Percentiles rank a stretch among this genome's conserved stretches.
phyloP scores from a whole-genome alignment of 2,797 vertebrate genomes.

The Psittacula echo region DNA sequence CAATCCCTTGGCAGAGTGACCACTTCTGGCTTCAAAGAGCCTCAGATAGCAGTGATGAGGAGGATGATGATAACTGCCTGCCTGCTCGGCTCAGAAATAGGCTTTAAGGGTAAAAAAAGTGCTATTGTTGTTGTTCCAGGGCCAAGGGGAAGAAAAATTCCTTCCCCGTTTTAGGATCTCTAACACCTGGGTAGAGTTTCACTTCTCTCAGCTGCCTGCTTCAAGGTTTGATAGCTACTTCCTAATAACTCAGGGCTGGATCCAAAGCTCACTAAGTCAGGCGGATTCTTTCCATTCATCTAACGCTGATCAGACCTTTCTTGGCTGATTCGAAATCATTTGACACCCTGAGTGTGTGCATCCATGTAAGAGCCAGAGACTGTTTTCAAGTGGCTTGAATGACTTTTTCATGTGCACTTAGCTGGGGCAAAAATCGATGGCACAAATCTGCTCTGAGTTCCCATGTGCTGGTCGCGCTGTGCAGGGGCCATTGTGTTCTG shows the following conservation, averaged over 20 bases:
- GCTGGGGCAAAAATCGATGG: not conserved
- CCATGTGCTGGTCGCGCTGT: rapidly evolving
- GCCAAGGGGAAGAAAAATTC: constrained; percentile 69
- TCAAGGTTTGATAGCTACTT: constrained; percentile 58
- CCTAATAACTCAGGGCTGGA: constrained; percentile 19
- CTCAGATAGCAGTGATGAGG: not conserved
- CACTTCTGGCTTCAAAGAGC: not conserved
- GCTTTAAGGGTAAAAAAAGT: constrained; percentile 47
- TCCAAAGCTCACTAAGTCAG: constrained; percentile 52
- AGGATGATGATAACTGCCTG: not conserved
- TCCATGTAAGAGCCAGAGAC: not conserved
- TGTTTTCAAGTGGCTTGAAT: constrained; percentile 34
- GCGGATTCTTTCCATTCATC: constrained; percentile 60
- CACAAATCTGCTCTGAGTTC: not conserved
- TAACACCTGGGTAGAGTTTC: constrained; percentile 73
- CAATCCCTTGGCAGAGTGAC: constrained; percentile 9
- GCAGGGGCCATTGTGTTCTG: rapidly evolving
- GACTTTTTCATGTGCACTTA: constrained; percentile 10
- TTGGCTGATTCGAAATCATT: constrained; percentile 6
- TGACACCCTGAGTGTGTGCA: constrained; percentile 1
- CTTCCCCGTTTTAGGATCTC: constrained; percentile 65
- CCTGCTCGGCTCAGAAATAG: constrained; percentile 60
- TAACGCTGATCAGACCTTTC: not conserved
- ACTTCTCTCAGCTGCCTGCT: constrained; percentile 62
- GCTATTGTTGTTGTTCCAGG: constrained; percentile 76